A percentile compares a stretch with the other conserved stretches of the same genome.
Evolutionary conservation across 2,113 vertebrate species (phyloP).

Genomic region (Archilochus colubris): DNA sequence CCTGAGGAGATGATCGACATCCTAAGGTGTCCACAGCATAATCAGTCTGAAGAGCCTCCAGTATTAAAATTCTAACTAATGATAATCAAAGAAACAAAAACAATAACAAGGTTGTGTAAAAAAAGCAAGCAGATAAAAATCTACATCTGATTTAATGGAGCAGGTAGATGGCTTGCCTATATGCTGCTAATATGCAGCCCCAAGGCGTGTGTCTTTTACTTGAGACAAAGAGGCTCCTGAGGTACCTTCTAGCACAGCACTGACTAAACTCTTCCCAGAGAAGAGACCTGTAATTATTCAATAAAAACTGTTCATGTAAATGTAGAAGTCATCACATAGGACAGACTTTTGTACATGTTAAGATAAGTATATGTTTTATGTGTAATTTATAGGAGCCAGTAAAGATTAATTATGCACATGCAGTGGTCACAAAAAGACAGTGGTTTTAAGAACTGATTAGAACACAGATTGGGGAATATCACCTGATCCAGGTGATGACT

Average conservation of each 20-base stretch:
- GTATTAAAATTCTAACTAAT: conserved; percentile 80
- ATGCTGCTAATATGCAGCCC: background rate
- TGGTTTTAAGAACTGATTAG: background rate
- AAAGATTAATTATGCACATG: fast-evolving
- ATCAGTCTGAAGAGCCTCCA: conserved; percentile 83
- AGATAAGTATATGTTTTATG: background rate
- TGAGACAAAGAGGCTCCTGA: background rate
- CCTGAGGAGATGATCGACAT: conserved; percentile 81
- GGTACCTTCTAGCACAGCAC: background rate
- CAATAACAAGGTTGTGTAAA: conserved; percentile 56
- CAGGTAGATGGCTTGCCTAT: background rate
- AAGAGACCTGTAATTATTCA: background rate
- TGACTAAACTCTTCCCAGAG: background rate
- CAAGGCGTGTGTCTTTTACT: background rate
- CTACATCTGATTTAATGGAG: conserved; percentile 24
- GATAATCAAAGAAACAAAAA: conserved; percentile 78
- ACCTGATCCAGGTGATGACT: background rate
- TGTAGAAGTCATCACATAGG: background rate
- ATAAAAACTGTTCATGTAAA: background rate
- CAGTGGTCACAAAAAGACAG: background rate
- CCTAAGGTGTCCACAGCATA: conserved; percentile 83
- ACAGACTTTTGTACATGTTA: background rate
- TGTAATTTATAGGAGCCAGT: background rate
- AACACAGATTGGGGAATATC: background rate
- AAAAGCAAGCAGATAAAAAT: conserved; percentile 12